These are phyloP conservation scores for Plotosus lineatus DNA, from an alignment of 2,113 vertebrate species.

Conservation along the genomic window DNA sequence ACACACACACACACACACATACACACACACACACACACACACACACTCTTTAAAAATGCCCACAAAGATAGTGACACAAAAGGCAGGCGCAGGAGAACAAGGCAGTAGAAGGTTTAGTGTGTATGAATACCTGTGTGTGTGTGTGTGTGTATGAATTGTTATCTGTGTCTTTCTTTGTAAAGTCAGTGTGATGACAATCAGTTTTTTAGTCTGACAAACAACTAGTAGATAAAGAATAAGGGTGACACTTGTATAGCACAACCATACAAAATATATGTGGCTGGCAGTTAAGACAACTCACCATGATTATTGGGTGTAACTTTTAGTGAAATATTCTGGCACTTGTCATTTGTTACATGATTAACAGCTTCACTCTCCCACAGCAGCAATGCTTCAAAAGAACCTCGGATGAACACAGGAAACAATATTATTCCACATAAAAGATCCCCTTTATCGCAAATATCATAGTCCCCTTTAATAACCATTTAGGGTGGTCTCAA, in stretches of 20 bases:
- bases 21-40: slow-evolving; percentile 30
- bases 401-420: slow-evolving; percentile 24
- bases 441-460: background rate
- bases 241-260: slow-evolving; percentile 24
- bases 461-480: slow-evolving; percentile 20
- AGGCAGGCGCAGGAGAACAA: slow-evolving; percentile 53
- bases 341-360: slow-evolving; percentile 73
- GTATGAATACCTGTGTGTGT: background rate
- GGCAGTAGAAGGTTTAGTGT: slow-evolving; percentile 41
- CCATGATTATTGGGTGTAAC: slow-evolving; percentile 65
- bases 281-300: slow-evolving; percentile 72
- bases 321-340: slow-evolving; percentile 75
- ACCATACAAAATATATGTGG: slow-evolving; percentile 55
- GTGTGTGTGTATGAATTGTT: slow-evolving; percentile 14
- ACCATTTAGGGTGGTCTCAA: slow-evolving; percentile 35
- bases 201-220: slow-evolving; percentile 2
- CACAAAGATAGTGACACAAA: slow-evolving; percentile 64
- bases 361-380: slow-evolving; percentile 39
- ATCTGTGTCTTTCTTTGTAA: slow-evolving; percentile 12
- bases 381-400: slow-evolving; percentile 44
- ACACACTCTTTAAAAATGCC: slow-evolving; percentile 57
- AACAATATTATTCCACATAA: slow-evolving; percentile 25
- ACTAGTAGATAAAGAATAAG: slow-evolving; percentile 14
- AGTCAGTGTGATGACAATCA: slow-evolving; percentile 21
- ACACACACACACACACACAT: slow-evolving; percentile 35